phyloP scores from a whole-genome alignment of 2,113 vertebrate species.

The Antennarius striatus region DNA sequence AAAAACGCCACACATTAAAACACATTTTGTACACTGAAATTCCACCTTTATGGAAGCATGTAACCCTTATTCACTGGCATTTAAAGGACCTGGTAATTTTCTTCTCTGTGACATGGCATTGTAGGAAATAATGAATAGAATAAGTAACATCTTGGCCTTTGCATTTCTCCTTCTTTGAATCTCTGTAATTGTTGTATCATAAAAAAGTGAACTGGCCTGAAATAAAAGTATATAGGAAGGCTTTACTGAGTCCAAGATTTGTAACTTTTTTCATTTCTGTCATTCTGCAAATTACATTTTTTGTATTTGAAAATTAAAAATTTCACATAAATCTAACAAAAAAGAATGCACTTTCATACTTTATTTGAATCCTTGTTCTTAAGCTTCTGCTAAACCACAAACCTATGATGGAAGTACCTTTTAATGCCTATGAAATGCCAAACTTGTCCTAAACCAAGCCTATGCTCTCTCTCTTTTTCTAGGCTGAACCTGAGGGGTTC shows the following conservation, averaged over 20 bases:
- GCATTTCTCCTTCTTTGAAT: constrained; percentile 44
- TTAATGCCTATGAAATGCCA: constrained; percentile 13
- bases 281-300: constrained; percentile 40
- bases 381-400: background rate
- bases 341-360: background rate
- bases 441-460: constrained; percentile 14
- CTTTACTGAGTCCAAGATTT: constrained; percentile 39
- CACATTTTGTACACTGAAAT: constrained; percentile 13
- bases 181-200: constrained; percentile 34
- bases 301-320: background rate
- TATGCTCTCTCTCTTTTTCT: constrained; percentile 2
- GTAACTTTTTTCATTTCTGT: constrained; percentile 31
- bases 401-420: constrained; percentile 2
- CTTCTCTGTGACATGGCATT: constrained; percentile 38
- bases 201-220: constrained; percentile 39
- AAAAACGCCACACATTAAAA: constrained; percentile 15
- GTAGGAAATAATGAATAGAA: constrained; percentile 53
- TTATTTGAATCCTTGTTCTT: background rate
- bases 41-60: constrained; percentile 19
- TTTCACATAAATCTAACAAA: constrained; percentile 2
- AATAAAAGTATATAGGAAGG: constrained; percentile 32
- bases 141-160: constrained; percentile 57
- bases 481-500: constrained; percentile 98
- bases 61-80: constrained; percentile 35
- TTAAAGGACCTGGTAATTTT: constrained; percentile 62